A percentile compares a stretch with the other conserved stretches of the same genome.
Evolutionary conservation across 2,888 invertebrate genomes (phyloP).

Genomic region (Loripinus fragilis): DNA sequence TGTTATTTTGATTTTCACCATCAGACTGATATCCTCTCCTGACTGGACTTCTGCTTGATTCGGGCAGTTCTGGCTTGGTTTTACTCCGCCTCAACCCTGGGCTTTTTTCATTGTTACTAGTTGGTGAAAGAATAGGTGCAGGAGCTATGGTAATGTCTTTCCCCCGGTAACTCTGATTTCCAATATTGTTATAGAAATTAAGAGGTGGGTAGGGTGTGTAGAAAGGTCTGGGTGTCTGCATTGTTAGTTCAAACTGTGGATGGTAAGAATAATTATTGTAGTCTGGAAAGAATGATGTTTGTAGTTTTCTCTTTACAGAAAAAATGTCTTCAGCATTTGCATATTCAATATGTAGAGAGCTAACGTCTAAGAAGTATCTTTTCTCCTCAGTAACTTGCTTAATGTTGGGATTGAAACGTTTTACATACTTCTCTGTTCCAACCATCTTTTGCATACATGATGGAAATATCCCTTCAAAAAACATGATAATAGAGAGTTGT

Average conservation of each 20-base stretch:
- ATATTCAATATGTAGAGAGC: slow-evolving; percentile 66
- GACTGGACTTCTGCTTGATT: slow-evolving; percentile 12
- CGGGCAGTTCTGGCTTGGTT: slow-evolving; percentile 27
- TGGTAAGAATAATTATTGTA: slow-evolving; percentile 3
- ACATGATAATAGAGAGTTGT: slow-evolving; percentile 66
- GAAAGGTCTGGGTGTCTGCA: slow-evolving; percentile 32
- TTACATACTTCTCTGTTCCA: slow-evolving; percentile 55
- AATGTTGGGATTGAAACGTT: slow-evolving; percentile 59
- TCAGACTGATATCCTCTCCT: slow-evolving; percentile 24
- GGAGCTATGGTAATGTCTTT: not conserved
- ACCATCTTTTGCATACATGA: slow-evolving; percentile 47
- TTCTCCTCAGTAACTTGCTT: slow-evolving; percentile 55
- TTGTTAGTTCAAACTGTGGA: slow-evolving; percentile 41
- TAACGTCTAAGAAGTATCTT: slow-evolving; percentile 65
- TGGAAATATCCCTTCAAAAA: slow-evolving; percentile 63
- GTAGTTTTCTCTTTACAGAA: slow-evolving; percentile 51
- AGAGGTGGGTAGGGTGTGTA: not conserved
- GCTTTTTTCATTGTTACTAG: slow-evolving; percentile 10
- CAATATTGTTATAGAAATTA: not conserved
- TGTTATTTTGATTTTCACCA: slow-evolving; percentile 3
- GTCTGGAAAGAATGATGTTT: slow-evolving; percentile 38
- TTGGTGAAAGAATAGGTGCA: not conserved
- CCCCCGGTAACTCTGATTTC: not conserved
- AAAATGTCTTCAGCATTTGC: slow-evolving; percentile 64
- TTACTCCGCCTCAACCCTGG: slow-evolving; percentile 24